Percentiles rank a stretch among this genome's conserved stretches.
phyloP scores from a whole-genome alignment of 2,113 vertebrate species.

The Oreamnos americanus region DNA sequence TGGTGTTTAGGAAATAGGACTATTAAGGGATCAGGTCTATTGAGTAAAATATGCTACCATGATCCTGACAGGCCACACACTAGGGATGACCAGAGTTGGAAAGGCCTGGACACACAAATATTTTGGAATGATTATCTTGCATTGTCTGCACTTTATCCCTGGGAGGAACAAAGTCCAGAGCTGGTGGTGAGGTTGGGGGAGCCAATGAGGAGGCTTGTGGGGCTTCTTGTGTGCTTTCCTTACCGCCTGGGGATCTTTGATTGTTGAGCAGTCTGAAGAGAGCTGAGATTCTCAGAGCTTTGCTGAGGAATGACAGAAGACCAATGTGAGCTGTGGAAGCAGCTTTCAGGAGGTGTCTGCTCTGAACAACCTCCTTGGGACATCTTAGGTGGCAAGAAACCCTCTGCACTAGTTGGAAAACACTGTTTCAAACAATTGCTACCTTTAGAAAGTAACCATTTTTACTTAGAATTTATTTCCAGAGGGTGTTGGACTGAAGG shows the following conservation, averaged over 20 bases:
- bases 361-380: not conserved
- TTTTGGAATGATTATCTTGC: not conserved
- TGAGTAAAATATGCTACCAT: too few relatives aligned
- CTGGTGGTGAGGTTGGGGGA: not conserved
- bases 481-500: not conserved
- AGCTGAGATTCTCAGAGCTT: not conserved
- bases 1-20: not conserved
- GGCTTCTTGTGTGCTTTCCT: not conserved
- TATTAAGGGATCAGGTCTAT: not conserved
- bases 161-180: not conserved
- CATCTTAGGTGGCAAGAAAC: not conserved
- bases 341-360: not conserved
- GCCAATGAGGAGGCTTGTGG: not conserved
- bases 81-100: not conserved
- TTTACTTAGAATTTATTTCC: not conserved
- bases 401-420: not conserved
- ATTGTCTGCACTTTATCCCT: not conserved
- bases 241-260: not conserved
- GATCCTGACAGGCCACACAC: not conserved
- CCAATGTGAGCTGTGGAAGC: accelerated
- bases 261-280: not conserved
- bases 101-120: not conserved
- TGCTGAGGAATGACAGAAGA: not conserved
- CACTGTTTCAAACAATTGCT: not conserved
- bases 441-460: not conserved